phyloP scores from a whole-genome alignment of 1,140 invertebrate species.

The Chionoecetes opilio region DNA sequence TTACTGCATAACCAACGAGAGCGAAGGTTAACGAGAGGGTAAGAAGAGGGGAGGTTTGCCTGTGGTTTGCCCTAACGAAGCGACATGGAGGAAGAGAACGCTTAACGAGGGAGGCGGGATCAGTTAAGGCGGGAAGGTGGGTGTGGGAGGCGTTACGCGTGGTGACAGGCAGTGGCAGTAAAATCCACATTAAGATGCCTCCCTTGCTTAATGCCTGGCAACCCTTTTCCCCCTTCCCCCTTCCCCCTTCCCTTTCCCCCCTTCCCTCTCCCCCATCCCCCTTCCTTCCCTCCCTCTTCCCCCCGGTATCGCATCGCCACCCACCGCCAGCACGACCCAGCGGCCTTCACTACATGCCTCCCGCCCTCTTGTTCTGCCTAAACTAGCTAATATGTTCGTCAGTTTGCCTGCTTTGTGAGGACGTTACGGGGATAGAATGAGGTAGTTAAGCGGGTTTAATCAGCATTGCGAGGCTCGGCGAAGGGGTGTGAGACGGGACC shows the following conservation, averaged over 20 bases:
- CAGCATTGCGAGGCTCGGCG: not conserved
- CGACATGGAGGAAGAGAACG: not conserved
- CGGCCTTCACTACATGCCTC: not conserved
- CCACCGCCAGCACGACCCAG: not conserved
- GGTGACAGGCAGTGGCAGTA: constrained; percentile 58
- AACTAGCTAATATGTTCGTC: constrained; percentile 29
- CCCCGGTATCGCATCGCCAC: not conserved
- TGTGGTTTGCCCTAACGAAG: no score
- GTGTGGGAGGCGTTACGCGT: constrained; percentile 45
- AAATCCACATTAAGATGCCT: constrained; percentile 61
- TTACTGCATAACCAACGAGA: not conserved
- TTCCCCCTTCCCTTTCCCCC: not conserved
- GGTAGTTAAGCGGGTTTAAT: constrained; percentile 15
- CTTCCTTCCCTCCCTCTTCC: no score
- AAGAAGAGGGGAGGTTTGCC: no score
- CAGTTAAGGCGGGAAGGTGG: constrained; percentile 10
- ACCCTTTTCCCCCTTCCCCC: no score
- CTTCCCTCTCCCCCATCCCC: no score
- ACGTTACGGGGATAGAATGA: not conserved
- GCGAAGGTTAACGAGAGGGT: not conserved
- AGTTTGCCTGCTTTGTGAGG: not conserved
- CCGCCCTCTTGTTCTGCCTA: not conserved
- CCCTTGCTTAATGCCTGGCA: constrained; percentile 50
- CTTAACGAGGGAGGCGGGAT: constrained; percentile 32
- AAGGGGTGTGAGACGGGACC: not conserved